Evolutionary conservation across 1,140 invertebrate genomes (phyloP), one percentile per base, ranked within the genome.

Genomic region (Medauroidea extradentata): DNA sequence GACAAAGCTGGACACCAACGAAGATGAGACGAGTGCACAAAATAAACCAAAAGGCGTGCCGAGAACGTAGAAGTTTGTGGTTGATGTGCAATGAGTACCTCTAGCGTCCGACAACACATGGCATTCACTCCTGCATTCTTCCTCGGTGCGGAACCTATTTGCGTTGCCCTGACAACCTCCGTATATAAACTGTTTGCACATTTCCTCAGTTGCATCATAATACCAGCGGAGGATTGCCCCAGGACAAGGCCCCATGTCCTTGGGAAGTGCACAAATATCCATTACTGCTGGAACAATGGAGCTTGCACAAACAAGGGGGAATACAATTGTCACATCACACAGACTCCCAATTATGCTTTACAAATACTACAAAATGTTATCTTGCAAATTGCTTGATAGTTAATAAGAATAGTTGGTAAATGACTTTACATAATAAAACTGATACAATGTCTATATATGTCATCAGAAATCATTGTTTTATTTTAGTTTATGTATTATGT

Each of bases 91-190:
- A 4, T 21, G 24, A 57, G 29, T 55, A 56, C 58, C 55, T 64
- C 57, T 65, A 39, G 46, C 65, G 60, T 75, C 71, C 72, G 70
- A 73, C 67, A 63, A 43, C 57, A 58, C 21, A 65, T 50, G 67
- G 62, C 83, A 86, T 53, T 75, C 74, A 48, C 76, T 71, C 69
- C 82, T 76, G 71, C 85, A 88, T 51, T 79, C 79, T 59, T 75
- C 71, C 38, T 75, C 63, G 57, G 77, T 78, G 59, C 77, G 73
- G 72, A 88, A 89, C 65, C 81, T 82, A 78, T 90, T 90, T 44
- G 71, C 74, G 70, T 89, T 89, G 49, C 84, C 84, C 63, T 79
- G 79, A 71, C 84, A 86, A 66, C 85, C 85, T 51, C 82, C 77
- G 65, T 84, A 87, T 57, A 75, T 68, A 71, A 88, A 88, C 64